Evolutionary conservation across 2,113 vertebrate genomes (phyloP).

Genomic region (Glaucidium brasilianum): DNA sequence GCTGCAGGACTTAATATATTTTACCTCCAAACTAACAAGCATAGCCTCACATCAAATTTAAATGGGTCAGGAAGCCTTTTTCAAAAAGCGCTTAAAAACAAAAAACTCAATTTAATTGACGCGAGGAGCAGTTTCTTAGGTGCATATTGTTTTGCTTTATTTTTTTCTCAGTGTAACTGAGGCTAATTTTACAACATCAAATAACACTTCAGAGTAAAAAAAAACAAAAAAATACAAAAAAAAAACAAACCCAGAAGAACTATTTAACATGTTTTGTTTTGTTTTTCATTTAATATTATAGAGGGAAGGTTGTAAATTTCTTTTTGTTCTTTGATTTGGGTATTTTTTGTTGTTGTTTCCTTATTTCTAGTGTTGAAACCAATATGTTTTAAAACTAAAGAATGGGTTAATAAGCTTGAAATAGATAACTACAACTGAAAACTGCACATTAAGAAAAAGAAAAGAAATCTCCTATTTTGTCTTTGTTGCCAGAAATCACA

Average conservation of each 20-base stretch:
- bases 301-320: slow-evolving; percentile 72
- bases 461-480: slow-evolving; percentile 83
- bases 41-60: slow-evolving; percentile 77
- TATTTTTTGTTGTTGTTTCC: slow-evolving; percentile 63
- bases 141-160: slow-evolving; percentile 77
- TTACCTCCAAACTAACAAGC: slow-evolving; percentile 87
- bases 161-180: slow-evolving; percentile 91
- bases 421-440: slow-evolving; percentile 90
- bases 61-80: slow-evolving; percentile 76
- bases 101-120: slow-evolving; percentile 80
- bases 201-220: slow-evolving; percentile 75
- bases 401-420: slow-evolving; percentile 92
- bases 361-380: slow-evolving; percentile 76
- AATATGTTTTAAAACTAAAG: slow-evolving; percentile 85
- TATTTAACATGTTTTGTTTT: slow-evolving; percentile 83
- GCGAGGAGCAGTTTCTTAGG: slow-evolving; percentile 76
- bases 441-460: slow-evolving; percentile 82
- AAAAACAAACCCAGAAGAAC: slow-evolving; percentile 2
- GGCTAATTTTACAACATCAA: slow-evolving; percentile 86
- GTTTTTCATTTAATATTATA: slow-evolving; percentile 74
- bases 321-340: slow-evolving; percentile 58
- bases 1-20: slow-evolving; percentile 85
- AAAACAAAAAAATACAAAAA: slow-evolving; percentile 55
- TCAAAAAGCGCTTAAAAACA: slow-evolving; percentile 69
- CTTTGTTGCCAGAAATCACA: slow-evolving; percentile 93